phyloP scores from a whole-genome alignment of 2,113 vertebrate genomes.

The Myxocyprinus asiaticus region DNA sequence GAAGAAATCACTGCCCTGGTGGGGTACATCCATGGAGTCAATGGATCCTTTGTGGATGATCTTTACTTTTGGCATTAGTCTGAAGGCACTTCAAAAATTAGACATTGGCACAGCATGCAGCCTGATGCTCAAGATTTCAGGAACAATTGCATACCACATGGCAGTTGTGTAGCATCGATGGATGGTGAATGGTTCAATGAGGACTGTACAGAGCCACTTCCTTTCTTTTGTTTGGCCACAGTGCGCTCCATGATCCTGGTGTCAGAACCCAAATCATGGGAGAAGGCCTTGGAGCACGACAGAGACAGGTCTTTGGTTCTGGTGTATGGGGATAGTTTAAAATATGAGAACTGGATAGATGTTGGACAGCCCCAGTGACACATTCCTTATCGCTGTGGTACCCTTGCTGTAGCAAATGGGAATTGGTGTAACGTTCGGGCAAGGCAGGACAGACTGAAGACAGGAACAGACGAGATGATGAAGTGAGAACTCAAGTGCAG shows the following conservation, averaged over 20 bases:
- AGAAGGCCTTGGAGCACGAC: not conserved
- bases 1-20: not conserved
- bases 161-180: too few species aligned
- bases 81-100: not conserved
- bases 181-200: too few species aligned
- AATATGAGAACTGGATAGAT: slow-evolving; percentile 13
- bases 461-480: too few species aligned
- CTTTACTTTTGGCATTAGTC: not conserved
- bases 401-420: not conserved
- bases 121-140: too few species aligned
- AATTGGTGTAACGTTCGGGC: too few species aligned
- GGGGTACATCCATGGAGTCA: not conserved
- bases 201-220: too few species aligned
- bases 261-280: too few species aligned
- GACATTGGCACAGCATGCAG: not conserved
- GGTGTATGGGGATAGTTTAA: not conserved
- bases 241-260: too few species aligned
- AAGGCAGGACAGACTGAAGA: too few species aligned
- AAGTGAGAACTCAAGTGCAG: too few species aligned
- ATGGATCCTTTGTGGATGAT: not conserved
- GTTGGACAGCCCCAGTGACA: not conserved
- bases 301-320: not conserved
- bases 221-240: too few species aligned
- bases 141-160: too few species aligned
- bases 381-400: not conserved